Evolutionary conservation across 2,113 vertebrate species (phyloP).

Genomic region (Choloepus hoffmanni): DNA sequence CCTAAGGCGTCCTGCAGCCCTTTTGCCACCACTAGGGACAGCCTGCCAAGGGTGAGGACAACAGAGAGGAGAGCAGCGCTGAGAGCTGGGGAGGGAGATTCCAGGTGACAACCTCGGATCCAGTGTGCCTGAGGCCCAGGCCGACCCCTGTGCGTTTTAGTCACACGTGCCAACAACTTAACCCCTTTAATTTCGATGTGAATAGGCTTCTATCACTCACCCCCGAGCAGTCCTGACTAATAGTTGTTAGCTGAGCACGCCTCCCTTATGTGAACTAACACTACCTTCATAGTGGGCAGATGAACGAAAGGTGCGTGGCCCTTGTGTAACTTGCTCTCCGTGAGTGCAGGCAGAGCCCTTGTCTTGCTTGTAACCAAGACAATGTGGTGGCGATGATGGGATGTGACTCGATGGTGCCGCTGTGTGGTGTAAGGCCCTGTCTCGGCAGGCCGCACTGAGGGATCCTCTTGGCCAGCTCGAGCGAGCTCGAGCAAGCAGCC

Average conservation of each 20-base stretch:
- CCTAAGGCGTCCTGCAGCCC: not conserved
- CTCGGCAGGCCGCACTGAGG: not conserved
- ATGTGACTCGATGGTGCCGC: accelerated
- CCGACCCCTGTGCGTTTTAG: not conserved
- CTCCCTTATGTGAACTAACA: not conserved
- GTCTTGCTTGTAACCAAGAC: not conserved
- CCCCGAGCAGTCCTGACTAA: not conserved
- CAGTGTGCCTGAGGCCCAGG: not conserved
- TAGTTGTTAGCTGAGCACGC: not conserved
- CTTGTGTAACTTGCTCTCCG: not conserved
- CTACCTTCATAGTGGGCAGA: accelerated
- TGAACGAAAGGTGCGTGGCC: not conserved
- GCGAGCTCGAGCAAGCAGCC: accelerated
- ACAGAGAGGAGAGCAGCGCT: not conserved
- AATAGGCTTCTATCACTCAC: not conserved
- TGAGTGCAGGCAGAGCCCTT: accelerated
- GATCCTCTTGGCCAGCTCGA: accelerated
- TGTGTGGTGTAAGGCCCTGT: accelerated
- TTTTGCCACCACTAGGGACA: not conserved
- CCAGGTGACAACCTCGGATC: accelerated
- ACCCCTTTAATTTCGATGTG: not conserved
- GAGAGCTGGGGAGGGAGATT: no score
- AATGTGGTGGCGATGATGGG: not conserved
- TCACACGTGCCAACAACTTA: not conserved
- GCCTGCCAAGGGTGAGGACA: no score